Evolutionary conservation across 1,140 invertebrate species (phyloP).

Genomic region (Phymastichus coffea): DNA sequence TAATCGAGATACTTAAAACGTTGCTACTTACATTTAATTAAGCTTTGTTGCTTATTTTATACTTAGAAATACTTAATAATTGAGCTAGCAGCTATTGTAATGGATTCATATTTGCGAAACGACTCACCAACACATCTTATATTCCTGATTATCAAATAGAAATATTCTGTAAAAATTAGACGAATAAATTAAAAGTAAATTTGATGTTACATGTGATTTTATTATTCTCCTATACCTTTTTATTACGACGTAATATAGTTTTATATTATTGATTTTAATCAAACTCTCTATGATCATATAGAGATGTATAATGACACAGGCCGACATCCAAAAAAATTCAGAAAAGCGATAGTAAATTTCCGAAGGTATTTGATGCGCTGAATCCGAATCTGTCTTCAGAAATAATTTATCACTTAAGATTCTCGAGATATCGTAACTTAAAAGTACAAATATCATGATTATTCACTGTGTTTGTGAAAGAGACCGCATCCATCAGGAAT

Average conservation of each 20-base stretch:
- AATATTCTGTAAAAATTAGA: constrained; percentile 56
- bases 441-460: too few species aligned
- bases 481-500: not conserved
- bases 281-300: too few species aligned
- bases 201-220: constrained; percentile 50
- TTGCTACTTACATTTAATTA: constrained; percentile 52
- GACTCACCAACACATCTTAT: constrained; percentile 43
- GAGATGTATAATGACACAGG: too few species aligned
- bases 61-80: constrained; percentile 47
- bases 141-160: constrained; percentile 53
- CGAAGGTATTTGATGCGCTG: too few species aligned
- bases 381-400: too few species aligned
- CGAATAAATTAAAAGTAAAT: constrained; percentile 58
- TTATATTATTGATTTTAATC: too few species aligned
- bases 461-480: too few species aligned
- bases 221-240: constrained; percentile 33
- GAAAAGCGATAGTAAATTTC: too few species aligned
- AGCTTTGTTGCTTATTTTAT: constrained; percentile 58
- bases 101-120: constrained; percentile 11
- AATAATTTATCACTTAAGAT: too few species aligned
- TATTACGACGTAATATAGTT: too few species aligned
- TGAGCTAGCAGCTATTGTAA: constrained; percentile 16
- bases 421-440: too few species aligned
- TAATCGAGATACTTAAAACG: constrained; percentile 49
- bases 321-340: too few species aligned